Percentiles rank a stretch among this genome's conserved stretches.
These are phyloP conservation scores for Gymnocephalus cernua DNA, from an alignment of 2,113 vertebrate species.

Conservation along the genomic window DNA sequence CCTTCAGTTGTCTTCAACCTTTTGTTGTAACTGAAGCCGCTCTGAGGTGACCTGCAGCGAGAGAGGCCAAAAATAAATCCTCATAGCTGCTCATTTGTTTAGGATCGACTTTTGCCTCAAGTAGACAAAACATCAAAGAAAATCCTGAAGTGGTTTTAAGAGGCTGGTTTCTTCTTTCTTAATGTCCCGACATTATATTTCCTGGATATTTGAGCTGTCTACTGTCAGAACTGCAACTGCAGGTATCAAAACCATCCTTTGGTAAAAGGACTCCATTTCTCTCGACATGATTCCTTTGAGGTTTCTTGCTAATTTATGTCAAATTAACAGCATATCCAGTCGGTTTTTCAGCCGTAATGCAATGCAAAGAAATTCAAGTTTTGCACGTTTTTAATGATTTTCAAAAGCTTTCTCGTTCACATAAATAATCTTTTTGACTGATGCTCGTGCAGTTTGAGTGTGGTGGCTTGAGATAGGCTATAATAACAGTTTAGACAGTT, in stretches of 20 bases:
- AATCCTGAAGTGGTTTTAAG: not conserved
- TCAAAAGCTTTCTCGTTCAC: too few relatives aligned
- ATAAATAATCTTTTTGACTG: too few relatives aligned
- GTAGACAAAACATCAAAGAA: slow-evolving; percentile 6
- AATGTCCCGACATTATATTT: too few relatives aligned
- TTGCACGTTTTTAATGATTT: too few relatives aligned
- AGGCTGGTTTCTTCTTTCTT: not conserved
- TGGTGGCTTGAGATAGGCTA: too few relatives aligned
- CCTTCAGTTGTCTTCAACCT: slow-evolving; percentile 31
- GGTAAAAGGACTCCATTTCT: not conserved
- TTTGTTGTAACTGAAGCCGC: slow-evolving; percentile 22
- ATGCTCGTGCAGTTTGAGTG: too few relatives aligned
- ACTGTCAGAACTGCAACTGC: too few relatives aligned
- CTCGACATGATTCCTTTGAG: not conserved
- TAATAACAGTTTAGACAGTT: too few relatives aligned
- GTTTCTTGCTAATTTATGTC: not conserved
- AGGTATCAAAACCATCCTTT: not conserved
- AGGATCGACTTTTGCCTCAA: slow-evolving; percentile 24
- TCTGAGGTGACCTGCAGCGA: slow-evolving; percentile 25
- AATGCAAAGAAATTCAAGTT: too few relatives aligned
- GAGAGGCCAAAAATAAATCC: slow-evolving; percentile 35
- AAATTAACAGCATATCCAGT: not conserved
- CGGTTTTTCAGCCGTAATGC: not conserved
- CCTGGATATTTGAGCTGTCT: slow-evolving; percentile 4
- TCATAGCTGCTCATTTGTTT: slow-evolving; percentile 25